Evolutionary conservation across 2,888 invertebrate species (phyloP).

Genomic region (Ormyrus thymus): DNA sequence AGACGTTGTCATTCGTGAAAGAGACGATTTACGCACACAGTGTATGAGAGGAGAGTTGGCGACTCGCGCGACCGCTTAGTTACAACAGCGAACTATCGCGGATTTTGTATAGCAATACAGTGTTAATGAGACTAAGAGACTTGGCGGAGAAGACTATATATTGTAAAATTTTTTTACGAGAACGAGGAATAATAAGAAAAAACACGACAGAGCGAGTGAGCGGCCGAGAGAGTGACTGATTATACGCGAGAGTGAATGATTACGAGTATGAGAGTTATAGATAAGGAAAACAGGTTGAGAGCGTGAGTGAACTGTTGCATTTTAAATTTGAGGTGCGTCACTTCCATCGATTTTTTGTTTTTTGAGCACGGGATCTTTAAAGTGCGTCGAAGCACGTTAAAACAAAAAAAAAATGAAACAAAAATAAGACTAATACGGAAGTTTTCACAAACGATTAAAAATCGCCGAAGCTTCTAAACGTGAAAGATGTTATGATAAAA

Average conservation of each 20-base stretch:
- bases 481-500: not conserved
- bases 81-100: constrained; percentile 30
- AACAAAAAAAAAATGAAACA: constrained; percentile 22
- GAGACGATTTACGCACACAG: constrained; percentile 41
- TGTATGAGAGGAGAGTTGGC: constrained; percentile 21
- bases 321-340: constrained; percentile 52
- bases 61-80: constrained; percentile 32
- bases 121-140: constrained; percentile 63
- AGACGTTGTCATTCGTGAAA: not conserved
- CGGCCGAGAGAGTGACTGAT: constrained; percentile 18
- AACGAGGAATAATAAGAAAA: constrained; percentile 21
- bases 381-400: constrained; percentile 29
- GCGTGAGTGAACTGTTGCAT: constrained; percentile 47
- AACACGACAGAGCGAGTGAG: constrained; percentile 12
- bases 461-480: constrained; percentile 19
- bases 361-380: constrained; percentile 35
- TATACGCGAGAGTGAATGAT: constrained; percentile 31
- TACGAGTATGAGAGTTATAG: not conserved
- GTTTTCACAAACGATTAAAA: constrained; percentile 26
- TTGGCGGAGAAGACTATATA: constrained; percentile 60
- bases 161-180: constrained; percentile 56
- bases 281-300: constrained; percentile 9
- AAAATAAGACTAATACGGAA: constrained; percentile 11
- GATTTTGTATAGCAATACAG: constrained; percentile 55
- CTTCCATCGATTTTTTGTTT: constrained; percentile 28